phyloP scores from a whole-genome alignment of 2,797 vertebrate species.

The Xiphorhynchus erythropygius region DNA sequence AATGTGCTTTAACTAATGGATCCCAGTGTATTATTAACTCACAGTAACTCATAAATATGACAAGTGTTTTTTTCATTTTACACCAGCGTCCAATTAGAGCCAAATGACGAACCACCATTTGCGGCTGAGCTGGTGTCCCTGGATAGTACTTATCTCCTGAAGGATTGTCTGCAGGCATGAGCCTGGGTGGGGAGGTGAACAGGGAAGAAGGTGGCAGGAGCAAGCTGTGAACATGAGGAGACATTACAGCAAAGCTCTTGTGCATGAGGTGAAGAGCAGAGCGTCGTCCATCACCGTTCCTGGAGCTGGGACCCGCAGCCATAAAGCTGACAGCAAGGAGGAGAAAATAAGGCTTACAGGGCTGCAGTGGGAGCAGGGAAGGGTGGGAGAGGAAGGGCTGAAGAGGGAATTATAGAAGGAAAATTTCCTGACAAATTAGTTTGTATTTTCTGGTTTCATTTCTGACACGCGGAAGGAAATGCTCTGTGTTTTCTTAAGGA shows the following conservation, averaged over 20 bases:
- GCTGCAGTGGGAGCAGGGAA: conserved; percentile 55
- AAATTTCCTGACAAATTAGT: conserved; percentile 87
- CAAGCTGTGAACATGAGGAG: conserved; percentile 74
- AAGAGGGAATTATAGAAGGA: conserved; percentile 83
- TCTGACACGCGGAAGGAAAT: conserved; percentile 91
- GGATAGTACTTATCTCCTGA: conserved; percentile 60
- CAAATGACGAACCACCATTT: conserved; percentile 39
- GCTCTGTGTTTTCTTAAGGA: conserved; percentile 92
- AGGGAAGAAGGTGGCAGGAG: conserved; percentile 63
- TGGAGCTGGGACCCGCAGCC: conserved; percentile 47
- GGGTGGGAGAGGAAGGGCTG: conserved; percentile 69
- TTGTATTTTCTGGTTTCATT: conserved; percentile 86
- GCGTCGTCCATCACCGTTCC: conserved; percentile 61
- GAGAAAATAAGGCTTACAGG: conserved; percentile 71
- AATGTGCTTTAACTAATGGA: conserved; percentile 72
- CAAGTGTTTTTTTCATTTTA: conserved; percentile 73
- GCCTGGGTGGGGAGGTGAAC: background rate
- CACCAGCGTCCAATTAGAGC: conserved; percentile 67
- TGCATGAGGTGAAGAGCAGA: conserved; percentile 54
- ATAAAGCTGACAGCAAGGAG: conserved; percentile 70
- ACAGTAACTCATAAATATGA: conserved; percentile 77
- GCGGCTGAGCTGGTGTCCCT: conserved; percentile 41
- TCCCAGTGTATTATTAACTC: conserved; percentile 73
- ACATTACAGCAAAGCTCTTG: conserved; percentile 56
- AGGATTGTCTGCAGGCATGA: conserved; percentile 26